A percentile compares a stretch with the other conserved stretches of the same genome.
Conservation (phyloP, 2,888 invertebrate genomes). For the Pseudanteris insignis region DNA sequence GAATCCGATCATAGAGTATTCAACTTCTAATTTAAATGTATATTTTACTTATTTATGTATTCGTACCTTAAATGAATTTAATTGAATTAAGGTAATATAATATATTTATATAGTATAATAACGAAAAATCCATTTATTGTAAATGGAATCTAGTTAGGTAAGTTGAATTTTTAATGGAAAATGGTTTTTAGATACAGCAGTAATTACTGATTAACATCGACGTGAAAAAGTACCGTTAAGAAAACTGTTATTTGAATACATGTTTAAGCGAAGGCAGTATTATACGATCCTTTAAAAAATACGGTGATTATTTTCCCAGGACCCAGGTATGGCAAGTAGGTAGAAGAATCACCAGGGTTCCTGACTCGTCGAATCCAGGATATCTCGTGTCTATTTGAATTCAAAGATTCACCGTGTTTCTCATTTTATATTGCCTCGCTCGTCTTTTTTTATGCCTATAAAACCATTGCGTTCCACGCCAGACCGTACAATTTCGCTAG, state of each 20-base stretch:
- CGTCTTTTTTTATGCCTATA: constrained; percentile 25
- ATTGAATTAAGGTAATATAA: too few relatives aligned
- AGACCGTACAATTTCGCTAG: constrained; percentile 25
- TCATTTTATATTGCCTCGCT: constrained; percentile 58
- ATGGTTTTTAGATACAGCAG: too few relatives aligned
- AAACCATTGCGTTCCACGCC: constrained; percentile 23
- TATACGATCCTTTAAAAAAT: constrained; percentile 31
- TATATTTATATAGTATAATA: too few relatives aligned
- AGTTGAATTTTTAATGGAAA: too few relatives aligned
- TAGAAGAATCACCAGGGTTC: constrained; percentile 36
- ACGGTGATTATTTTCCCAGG: constrained; percentile 50
- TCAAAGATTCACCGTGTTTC: constrained; percentile 64
- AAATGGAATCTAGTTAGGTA: too few relatives aligned
- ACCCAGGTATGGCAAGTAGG: constrained; percentile 48
- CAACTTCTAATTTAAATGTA: too few relatives aligned
- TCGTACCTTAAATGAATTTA: too few relatives aligned
- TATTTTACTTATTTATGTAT: too few relatives aligned
- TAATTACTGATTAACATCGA: constrained; percentile 21
- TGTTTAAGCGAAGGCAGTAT: constrained; percentile 20
- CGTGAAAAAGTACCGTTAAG: constrained; percentile 25
- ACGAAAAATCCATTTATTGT: too few relatives aligned
- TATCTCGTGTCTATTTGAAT: constrained; percentile 64
- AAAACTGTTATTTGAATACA: constrained; percentile 44
- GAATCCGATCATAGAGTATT: too few relatives aligned
- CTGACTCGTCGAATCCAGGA: constrained; percentile 55